Base-by-base conservation (phyloP, 2,797 vertebrate genomes). In the Avahi laniger region DNA sequence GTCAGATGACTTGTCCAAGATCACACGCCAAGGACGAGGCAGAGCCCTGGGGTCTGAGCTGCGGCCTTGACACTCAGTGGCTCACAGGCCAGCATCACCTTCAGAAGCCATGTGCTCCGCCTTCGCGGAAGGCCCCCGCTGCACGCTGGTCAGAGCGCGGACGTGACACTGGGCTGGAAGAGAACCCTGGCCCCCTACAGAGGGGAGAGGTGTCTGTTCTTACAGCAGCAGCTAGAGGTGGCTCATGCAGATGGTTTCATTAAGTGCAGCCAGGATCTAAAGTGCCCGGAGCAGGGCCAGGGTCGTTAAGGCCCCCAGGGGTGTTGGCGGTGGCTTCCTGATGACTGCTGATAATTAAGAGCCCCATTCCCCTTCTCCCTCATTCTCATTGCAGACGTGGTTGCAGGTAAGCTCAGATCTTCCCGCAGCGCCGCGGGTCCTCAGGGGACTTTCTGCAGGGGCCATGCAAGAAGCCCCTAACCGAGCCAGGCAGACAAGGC, bases 361-460 rank as follows among this genome's bases (percentile, higher is more conserved):
- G 30, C n/a, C 67, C 38, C 0, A 54, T 82, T 87, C 17, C 41
- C 46, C 38, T 86, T 57, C 90, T 84, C 11, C 30, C 75, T 38
- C 94, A 18, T 96, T 93, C 70, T 91, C 38, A 0, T 83, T 92
- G 33, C 83, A 97, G 96, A 2, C 0, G 0, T 4, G 0, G 0
- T 24, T 22, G 12, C 84, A 72, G 97, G 97, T 98, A 84, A 97
- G 97, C 41, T 15, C 61, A 4, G 1, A 7, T 3, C 10, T 54
- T 78, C 73, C 41, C n/a, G 0, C 12, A 4, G 12, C 0, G 11
- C 70, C 26, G 12, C 20, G 4, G 26, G 63, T 30, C 84, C 38
- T 17, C 8, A 1, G 70, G 73, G 72, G n/a, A 10, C 50, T 5
- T 57, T 46, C 22, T 15, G 13, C 7, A 15, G 81, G 52, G 75